Percentiles rank a stretch among this genome's conserved stretches.
These are phyloP conservation scores for Paraplagusia blochii DNA, from an alignment of 2,113 vertebrate genomes.

Conservation along the genomic window DNA sequence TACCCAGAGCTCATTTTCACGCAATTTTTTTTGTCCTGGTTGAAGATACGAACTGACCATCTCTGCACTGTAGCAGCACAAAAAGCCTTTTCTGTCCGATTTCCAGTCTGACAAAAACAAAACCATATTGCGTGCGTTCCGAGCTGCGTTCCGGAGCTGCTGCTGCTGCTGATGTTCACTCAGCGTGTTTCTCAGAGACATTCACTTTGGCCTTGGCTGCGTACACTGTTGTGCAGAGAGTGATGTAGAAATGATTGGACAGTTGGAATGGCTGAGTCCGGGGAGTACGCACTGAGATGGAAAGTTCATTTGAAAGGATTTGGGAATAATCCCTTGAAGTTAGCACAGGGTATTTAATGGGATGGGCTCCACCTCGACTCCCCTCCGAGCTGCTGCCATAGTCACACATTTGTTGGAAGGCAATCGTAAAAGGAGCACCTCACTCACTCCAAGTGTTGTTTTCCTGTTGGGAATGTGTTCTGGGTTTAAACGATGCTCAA, in stretches of 20 bases:
- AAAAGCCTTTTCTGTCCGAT: not conserved
- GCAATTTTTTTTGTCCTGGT: too few species aligned
- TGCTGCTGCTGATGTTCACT: slow-evolving; percentile 7
- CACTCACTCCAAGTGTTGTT: slow-evolving; percentile 14
- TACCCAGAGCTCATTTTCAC: too few species aligned
- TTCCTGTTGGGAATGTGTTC: slow-evolving; percentile 6
- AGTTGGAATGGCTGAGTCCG: slow-evolving; percentile 78
- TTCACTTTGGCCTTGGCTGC: slow-evolving; percentile 53
- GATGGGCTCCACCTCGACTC: slow-evolving; percentile 54
- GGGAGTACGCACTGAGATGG: slow-evolving; percentile 68
- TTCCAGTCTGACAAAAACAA: not conserved
- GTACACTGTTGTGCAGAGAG: slow-evolving; percentile 65
- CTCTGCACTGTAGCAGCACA: not conserved
- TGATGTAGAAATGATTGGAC: slow-evolving; percentile 80
- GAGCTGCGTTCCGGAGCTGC: slow-evolving; percentile 31
- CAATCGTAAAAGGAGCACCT: slow-evolving; percentile 21
- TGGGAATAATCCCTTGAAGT: slow-evolving; percentile 75
- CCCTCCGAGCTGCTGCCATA: slow-evolving; percentile 40
- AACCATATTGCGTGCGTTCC: not conserved
- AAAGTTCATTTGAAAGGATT: slow-evolving; percentile 79
- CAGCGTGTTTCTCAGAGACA: slow-evolving; percentile 56
- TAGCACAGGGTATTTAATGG: slow-evolving; percentile 67
- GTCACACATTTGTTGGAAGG: slow-evolving; percentile 24
- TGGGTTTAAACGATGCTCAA: slow-evolving; percentile 8
- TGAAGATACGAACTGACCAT: too few species aligned